Evolutionary conservation across 2,888 invertebrate genomes (phyloP), one percentile per base, ranked within the genome.

Genomic region (Amiota minor): DNA sequence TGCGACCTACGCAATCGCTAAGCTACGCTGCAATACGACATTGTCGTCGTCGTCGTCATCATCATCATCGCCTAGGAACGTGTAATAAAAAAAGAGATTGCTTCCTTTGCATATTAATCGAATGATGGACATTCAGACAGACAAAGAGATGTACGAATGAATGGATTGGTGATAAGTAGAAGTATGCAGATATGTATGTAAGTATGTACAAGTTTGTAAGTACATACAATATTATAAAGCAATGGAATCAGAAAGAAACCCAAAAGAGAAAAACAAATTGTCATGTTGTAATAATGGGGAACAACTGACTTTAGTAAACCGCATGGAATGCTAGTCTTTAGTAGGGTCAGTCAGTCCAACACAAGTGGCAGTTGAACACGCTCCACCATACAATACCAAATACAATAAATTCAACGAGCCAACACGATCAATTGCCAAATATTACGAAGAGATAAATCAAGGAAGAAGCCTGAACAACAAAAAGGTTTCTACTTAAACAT

Each of bases 91-190:
- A 59, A 59, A 59, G 12, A 18, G 14, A 35, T 35, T 23, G 68
- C 72, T 75, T 76, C 75, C 75, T 78, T 77, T 71, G 73, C 73
- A 73, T 76, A 74, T 72, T 53, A 78, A 62, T 53, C 23, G 47
- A 73, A 71, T 56, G 16, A 50, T 18, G n/a, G 35, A 53, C 45
- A 50, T n/a, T 71, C 45, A 65, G 53, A 45, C 55, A 59, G 23
- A 53, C 72, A 55, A 71, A 47, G 62, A 73, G 55, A 70, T 72
- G 71, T 68, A 70, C 71, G 65, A 71, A 62, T 49, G 68, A 68
- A 67, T 59, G 65, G 46, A 59, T 35, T 46, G 11, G 23, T 35
- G 35, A 35, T 35, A 35, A 35, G 35, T 35, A 35, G 35, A 35
- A 35, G 35, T 35, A 35, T 35, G 35, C 35, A 35, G 35, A 35